Base-by-base conservation (phyloP, 2,888 invertebrate species). In the Carcina quercana region DNA sequence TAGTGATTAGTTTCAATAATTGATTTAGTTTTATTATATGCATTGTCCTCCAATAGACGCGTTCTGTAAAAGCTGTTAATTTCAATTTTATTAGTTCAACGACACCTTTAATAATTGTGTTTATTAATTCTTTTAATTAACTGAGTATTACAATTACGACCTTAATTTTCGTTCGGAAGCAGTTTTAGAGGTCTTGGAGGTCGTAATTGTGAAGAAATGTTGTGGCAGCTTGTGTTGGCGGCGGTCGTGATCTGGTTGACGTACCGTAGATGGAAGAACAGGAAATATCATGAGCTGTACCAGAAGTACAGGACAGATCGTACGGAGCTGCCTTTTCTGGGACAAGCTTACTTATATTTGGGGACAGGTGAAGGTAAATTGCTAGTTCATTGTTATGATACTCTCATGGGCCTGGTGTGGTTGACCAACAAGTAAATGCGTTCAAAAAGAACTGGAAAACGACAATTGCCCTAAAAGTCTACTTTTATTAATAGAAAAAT, bases 251-350 rank as follows among this genome's bases (percentile, higher is more conserved):
- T 15, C 8, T 26, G 14, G 15, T 7, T 26, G 26, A 6, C n/a
- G 15, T 26, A 1, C 26, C 20, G 26, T n/a, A 3, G 57, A 13
- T 53, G 50, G 40, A 32, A 31, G 5, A 43, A 42, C 2, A 37
- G 49, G 1, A 30, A 34, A 5, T 43, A 50, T 11, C 34, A 50
- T 2, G n/a, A 33, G 28, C 36, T 58, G 32, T 32, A 47, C 8
- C 40, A 36, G 1, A 15, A 43, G 12, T 34, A 43, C 3, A 53
- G 43, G 27, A 50, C 38, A 26, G 40, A 43, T 25, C 34, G 49
- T 1, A 40, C 32, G 7, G 20, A 39, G 1, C 27, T 54, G 7
- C 62, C 62, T 0, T 17, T 60, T 3, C 8, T 62, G 6, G 62
- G 62, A 1, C 53, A 58, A 20, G 35, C 49, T 8, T 44, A 45